These are phyloP conservation scores for Taurulus bubalis DNA, from an alignment of 2,113 vertebrate species.

Conservation along the genomic window DNA sequence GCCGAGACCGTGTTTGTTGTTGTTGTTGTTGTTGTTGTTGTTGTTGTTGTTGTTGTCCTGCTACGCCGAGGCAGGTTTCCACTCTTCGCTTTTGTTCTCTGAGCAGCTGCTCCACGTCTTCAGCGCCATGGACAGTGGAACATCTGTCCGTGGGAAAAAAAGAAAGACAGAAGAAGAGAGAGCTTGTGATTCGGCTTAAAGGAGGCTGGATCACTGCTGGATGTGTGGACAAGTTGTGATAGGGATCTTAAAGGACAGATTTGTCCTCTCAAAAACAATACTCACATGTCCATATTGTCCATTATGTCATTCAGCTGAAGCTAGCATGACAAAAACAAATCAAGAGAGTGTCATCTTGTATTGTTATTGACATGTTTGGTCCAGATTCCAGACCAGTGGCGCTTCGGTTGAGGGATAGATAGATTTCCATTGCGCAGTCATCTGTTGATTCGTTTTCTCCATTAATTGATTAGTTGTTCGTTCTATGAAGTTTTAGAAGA, in stretches of 20 bases:
- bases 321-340: background rate
- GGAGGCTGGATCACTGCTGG: background rate
- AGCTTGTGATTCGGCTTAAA: background rate
- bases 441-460: too few species aligned
- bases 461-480: too few species aligned
- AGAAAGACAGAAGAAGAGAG: background rate
- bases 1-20: background rate
- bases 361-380: background rate
- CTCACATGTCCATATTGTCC: too few species aligned
- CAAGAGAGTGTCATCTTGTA: background rate
- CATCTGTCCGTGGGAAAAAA: background rate
- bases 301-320: background rate
- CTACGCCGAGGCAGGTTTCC: background rate
- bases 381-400: background rate
- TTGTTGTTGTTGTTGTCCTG: constrained; percentile 1
- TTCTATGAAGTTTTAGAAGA: too few species aligned
- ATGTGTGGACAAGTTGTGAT: background rate
- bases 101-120: constrained; percentile 33
- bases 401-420: background rate
- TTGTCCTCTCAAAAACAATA: background rate
- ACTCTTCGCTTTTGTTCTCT: constrained; percentile 21
- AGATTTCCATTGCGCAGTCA: too few species aligned
- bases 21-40: constrained; percentile 7
- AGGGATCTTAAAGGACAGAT: background rate
- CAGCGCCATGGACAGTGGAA: constrained; percentile 73